These are phyloP conservation scores for Actias luna DNA, from an alignment of 2,888 invertebrate species.

Conservation along the genomic window DNA sequence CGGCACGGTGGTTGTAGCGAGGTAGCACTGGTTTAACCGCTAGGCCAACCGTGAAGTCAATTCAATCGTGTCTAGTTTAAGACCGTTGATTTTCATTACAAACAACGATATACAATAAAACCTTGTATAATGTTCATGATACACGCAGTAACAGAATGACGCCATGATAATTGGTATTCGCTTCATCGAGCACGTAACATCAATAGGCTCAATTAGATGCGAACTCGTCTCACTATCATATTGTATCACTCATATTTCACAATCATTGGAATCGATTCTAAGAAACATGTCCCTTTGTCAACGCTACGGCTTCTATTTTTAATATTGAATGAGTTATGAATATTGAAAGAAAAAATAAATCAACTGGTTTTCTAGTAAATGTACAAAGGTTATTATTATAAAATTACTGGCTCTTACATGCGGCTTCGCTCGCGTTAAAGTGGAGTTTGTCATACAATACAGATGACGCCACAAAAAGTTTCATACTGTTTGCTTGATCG, in stretches of 20 bases:
- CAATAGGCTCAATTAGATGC: constrained; percentile 36
- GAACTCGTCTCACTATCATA: constrained; percentile 26
- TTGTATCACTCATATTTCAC: constrained; percentile 36
- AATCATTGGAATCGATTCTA: constrained; percentile 34
- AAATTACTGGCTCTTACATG: no score
- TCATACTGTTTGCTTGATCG: no score
- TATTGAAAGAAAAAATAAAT: no score
- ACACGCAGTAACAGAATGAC: constrained; percentile 6
- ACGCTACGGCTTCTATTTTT: not conserved
- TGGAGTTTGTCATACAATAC: no score
- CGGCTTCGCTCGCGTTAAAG: no score
- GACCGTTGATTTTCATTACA: not conserved
- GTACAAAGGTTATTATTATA: no score
- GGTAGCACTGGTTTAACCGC: no score
- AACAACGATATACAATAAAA: not conserved
- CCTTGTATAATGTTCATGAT: not conserved
- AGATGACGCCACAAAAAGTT: no score
- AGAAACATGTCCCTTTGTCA: constrained; percentile 15
- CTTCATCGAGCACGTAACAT: constrained; percentile 17
- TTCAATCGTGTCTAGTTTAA: not conserved
- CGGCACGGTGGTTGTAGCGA: no score
- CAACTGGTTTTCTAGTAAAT: no score
- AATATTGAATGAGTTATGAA: no score
- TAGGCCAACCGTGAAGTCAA: no score
- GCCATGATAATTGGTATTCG: constrained; percentile 19